A percentile compares a stretch with the other conserved stretches of the same genome.
Conservation (phyloP, 1,140 invertebrate genomes). For the Copidosoma floridanum region DNA sequence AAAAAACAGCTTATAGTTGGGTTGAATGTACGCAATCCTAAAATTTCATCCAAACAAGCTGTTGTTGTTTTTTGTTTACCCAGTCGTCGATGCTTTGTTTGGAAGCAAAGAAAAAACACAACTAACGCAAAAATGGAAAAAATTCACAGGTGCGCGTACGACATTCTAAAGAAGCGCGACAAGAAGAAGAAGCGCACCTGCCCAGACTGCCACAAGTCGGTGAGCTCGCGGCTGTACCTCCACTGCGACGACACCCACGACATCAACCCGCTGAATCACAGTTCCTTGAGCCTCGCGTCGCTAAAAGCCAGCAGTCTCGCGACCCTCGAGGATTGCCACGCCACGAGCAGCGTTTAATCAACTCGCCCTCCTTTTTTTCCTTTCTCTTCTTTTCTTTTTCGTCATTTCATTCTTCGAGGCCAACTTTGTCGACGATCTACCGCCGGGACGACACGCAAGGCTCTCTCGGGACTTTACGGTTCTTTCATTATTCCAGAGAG, state of each 20-base stretch:
- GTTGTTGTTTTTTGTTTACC: too few relatives aligned
- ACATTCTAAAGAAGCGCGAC: constrained; percentile 65
- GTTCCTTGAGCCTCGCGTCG: constrained; percentile 55
- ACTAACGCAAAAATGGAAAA: too few relatives aligned
- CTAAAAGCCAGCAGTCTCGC: constrained; percentile 53
- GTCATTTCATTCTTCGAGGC: too few relatives aligned
- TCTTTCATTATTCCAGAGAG: too few relatives aligned
- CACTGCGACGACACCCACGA: constrained; percentile 55
- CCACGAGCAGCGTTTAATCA: constrained; percentile 53
- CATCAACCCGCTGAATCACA: constrained; percentile 52
- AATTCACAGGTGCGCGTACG: constrained; percentile 69
- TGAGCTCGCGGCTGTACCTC: constrained; percentile 61
- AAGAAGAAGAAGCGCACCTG: constrained; percentile 65
- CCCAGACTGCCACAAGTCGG: constrained; percentile 65
- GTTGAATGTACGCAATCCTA: too few relatives aligned
- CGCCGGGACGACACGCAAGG: too few relatives aligned
- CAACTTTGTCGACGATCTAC: too few relatives aligned
- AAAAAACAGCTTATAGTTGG: too few relatives aligned
- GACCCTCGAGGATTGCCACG: constrained; percentile 54
- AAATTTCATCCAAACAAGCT: too few relatives aligned
- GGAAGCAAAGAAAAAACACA: too few relatives aligned
- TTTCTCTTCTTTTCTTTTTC: not conserved
- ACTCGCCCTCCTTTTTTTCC: not conserved
- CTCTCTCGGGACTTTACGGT: too few relatives aligned
- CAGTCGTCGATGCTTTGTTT: too few relatives aligned